These are phyloP conservation scores for Caenorhabditis auriculariae DNA, from an alignment of 2,888 invertebrate species.

Conservation along the genomic window DNA sequence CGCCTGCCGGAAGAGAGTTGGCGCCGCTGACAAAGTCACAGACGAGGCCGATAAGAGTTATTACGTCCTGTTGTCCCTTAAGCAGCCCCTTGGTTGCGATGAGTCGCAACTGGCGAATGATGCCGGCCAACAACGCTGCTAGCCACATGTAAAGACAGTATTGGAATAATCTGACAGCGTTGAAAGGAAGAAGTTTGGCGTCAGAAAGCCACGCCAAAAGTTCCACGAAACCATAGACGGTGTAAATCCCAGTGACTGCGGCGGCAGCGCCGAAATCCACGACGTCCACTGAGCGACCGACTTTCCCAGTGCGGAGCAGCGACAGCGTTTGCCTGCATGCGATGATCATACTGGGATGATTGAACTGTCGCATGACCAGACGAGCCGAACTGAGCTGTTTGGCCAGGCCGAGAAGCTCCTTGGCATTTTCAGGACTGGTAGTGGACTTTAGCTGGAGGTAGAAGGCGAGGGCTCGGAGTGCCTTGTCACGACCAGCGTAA, in stretches of 20 bases:
- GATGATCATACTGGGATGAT: conserved; percentile 48
- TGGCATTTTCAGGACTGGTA: conserved; percentile 7
- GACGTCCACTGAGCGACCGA: conserved; percentile 14
- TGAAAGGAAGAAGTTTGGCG: conserved; percentile 43
- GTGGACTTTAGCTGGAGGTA: conserved; percentile 34
- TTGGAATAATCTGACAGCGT: conserved; percentile 42
- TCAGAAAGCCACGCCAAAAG: conserved; percentile 52
- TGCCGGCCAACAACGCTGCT: conserved; percentile 42
- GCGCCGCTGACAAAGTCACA: conserved; percentile 51
- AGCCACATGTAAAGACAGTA: conserved; percentile 55
- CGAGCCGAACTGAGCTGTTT: conserved; percentile 48
- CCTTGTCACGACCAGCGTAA: conserved; percentile 47
- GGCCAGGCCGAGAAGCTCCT: conserved; percentile 39
- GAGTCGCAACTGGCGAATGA: conserved; percentile 31
- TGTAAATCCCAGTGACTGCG: conserved; percentile 50
- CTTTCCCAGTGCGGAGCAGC: conserved; percentile 7
- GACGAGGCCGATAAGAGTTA: conserved; percentile 38
- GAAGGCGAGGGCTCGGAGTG: conserved; percentile 43
- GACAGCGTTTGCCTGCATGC: conserved; percentile 29
- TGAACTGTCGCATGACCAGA: conserved; percentile 49
- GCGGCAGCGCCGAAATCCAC: conserved; percentile 23
- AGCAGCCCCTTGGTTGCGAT: conserved; percentile 27
- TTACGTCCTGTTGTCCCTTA: conserved; percentile 36
- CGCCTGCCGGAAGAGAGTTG: conserved; percentile 43
- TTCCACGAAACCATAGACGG: conserved; percentile 52